Evolutionary conservation across 2,888 invertebrate species (phyloP).

Genomic region (Adela reaumurella): DNA sequence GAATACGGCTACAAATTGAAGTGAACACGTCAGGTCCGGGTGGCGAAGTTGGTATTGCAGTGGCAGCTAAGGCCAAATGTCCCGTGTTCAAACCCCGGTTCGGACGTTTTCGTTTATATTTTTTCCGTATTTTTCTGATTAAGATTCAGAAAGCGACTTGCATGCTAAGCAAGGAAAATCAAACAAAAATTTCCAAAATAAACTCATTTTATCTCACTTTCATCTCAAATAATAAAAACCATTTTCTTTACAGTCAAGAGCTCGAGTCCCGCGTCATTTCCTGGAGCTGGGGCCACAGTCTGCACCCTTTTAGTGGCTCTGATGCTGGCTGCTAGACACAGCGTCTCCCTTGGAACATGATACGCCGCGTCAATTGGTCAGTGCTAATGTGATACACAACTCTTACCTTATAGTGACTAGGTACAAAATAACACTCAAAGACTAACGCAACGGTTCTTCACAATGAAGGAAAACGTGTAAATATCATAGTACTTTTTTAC

Average conservation of each 20-base stretch:
- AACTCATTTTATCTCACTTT: no score
- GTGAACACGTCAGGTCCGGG: no score
- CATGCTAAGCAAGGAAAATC: no score
- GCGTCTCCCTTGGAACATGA: background rate
- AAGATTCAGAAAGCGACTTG: no score
- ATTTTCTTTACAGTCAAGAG: background rate
- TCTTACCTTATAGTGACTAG: background rate
- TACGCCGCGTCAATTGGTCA: background rate
- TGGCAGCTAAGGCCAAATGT: no score
- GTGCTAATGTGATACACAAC: background rate
- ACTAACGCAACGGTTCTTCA: background rate
- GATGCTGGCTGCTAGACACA: background rate
- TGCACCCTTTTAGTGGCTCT: background rate
- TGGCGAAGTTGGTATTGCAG: no score
- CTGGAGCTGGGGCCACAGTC: background rate
- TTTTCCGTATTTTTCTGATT: no score
- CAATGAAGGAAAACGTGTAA: background rate
- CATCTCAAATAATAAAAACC: no score
- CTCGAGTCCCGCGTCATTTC: background rate
- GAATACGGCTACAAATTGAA: no score
- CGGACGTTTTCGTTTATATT: no score
- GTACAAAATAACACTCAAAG: background rate
- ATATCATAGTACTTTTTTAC: background rate
- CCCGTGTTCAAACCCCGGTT: no score
- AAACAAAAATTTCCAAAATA: no score